Evolutionary conservation across 2,888 invertebrate genomes (phyloP), one percentile per base, ranked within the genome.

Genomic region (Leptogaster cylindrica): DNA sequence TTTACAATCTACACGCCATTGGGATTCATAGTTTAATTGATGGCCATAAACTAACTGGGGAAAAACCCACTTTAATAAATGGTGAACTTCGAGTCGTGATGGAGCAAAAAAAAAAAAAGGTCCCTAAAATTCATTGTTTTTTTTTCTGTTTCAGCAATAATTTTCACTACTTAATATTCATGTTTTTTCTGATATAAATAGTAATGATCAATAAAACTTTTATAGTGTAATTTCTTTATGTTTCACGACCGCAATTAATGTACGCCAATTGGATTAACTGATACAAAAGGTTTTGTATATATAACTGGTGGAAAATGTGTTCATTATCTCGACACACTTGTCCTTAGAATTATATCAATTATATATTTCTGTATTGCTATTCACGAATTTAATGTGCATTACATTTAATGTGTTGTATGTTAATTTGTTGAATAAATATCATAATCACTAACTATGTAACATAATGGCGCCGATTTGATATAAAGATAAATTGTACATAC

Each of bases 1-100:
- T 52, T 52, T 52, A 52, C 16, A 33, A 5, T 28, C 33, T 52
- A 14, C 31, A 28, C 52, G 52, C 31, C 33, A 52, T 52, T 52
- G 16, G 33, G 52, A 52, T 52, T 52, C 33, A 52, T 52, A 52
- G 52, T 52, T 52, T 52, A 52, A 52, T 52, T 52, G 52, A 6
- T 33, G 27, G 10, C 31, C 16, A 52, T 52, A 52, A 52, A 52
- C 31, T 31, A 16, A 52, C 33, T 52, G 5, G 18, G 10, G 12
- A 7, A 14, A 25, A 18, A 12, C 23, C 18, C 48, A 16, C 3
- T 12, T 48, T 48, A 18, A n/a, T 8, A n/a, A n/a, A n/a, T n/a
- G n/a, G n/a, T n/a, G n/a, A n/a, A n/a, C n/a, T n/a, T n/a, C n/a
- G n/a, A n/a, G n/a, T n/a, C n/a, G n/a, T n/a, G n/a, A n/a, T n/a